Evolutionary conservation across 1,140 invertebrate species (phyloP).

Genomic region (Apis laboriosa): DNA sequence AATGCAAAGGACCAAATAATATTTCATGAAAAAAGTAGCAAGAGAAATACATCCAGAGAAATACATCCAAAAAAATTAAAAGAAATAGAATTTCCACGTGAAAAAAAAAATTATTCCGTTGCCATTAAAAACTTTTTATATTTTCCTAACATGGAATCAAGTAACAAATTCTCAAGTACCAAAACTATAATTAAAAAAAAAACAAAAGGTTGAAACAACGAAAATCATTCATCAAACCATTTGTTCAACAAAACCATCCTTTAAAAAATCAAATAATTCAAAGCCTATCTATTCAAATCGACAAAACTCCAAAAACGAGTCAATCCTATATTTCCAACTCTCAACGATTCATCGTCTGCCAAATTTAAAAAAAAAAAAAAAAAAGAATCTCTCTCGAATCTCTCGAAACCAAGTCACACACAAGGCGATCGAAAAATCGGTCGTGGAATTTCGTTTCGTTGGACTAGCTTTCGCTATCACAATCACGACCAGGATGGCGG

Average conservation of each 20-base stretch:
- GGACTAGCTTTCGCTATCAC: not conserved
- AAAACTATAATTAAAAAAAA: too few relatives aligned
- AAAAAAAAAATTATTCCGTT: too few relatives aligned
- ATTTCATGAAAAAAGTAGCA: too few relatives aligned
- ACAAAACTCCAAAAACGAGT: not conserved
- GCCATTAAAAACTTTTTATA: too few relatives aligned
- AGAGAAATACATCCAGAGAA: too few relatives aligned
- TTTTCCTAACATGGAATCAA: too few relatives aligned
- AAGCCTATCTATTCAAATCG: not conserved
- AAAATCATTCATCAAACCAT: not conserved
- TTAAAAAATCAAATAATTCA: not conserved
- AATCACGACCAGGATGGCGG: conserved; percentile 19
- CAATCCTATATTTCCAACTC: not conserved
- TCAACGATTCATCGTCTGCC: not conserved
- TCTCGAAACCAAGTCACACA: not conserved
- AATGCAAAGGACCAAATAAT: too few relatives aligned
- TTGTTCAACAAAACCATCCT: not conserved
- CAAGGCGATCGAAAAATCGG: not conserved
- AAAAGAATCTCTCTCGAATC: not conserved
- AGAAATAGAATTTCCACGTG: too few relatives aligned
- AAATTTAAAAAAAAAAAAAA: not conserved
- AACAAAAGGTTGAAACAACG: not conserved
- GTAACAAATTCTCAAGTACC: too few relatives aligned
- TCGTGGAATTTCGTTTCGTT: too few relatives aligned
- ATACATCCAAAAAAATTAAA: too few relatives aligned